Conservation (phyloP, 2,797 vertebrate genomes). For the Paramormyrops hopkinsi region DNA sequence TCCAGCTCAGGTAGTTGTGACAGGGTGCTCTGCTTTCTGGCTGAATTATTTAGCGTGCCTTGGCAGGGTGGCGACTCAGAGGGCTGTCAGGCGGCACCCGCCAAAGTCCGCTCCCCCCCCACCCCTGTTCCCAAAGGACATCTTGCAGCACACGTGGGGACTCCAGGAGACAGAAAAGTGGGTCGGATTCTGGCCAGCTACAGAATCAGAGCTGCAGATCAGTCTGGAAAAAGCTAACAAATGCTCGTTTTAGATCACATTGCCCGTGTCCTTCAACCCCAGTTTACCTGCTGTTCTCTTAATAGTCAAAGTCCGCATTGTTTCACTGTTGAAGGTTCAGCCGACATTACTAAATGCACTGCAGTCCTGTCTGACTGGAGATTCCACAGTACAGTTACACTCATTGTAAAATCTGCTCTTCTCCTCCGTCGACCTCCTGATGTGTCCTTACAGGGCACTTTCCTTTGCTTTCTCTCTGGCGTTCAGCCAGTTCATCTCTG, state of each 20-base stretch:
- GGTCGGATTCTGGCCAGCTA: not conserved
- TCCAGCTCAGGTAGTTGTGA: not conserved
- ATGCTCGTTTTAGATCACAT: not conserved
- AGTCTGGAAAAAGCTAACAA: not conserved
- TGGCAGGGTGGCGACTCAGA: not conserved
- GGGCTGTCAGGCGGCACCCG: not conserved
- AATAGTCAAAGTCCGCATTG: not conserved
- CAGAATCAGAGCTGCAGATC: not conserved
- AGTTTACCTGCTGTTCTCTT: not conserved
- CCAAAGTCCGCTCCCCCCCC: not conserved
- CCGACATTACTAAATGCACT: not conserved
- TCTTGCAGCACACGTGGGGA: not conserved
- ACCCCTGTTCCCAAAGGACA: not conserved
- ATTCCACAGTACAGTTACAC: not conserved
- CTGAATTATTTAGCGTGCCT: conserved; percentile 6
- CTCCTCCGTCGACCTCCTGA: not conserved
- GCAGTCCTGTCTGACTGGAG: not conserved
- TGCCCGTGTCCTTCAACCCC: not conserved
- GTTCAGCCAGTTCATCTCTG: not conserved
- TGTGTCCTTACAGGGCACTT: not conserved
- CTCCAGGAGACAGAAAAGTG: not conserved
- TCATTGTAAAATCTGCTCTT: not conserved
- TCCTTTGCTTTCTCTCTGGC: not conserved
- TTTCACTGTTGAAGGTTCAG: not conserved
- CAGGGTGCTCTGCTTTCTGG: not conserved